phyloP scores from a whole-genome alignment of 1,140 invertebrate genomes.

The Drosophila gunungcola region DNA sequence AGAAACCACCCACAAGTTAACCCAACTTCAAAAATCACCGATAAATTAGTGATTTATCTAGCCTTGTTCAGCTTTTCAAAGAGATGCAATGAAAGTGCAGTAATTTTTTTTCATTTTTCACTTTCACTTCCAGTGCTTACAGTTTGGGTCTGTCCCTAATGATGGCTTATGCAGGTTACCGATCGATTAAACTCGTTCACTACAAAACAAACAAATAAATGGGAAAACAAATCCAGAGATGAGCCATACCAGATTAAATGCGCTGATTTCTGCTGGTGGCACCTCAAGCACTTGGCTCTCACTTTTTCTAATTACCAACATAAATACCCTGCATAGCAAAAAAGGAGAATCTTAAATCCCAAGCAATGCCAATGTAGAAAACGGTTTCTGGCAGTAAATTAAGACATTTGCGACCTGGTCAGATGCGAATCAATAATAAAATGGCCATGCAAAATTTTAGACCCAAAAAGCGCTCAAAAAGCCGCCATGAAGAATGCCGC shows the following conservation, averaged over 20 bases:
- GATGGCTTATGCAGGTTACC: slow-evolving; percentile 57
- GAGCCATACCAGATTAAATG: slow-evolving; percentile 31
- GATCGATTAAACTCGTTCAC: slow-evolving; percentile 69
- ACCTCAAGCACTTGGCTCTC: slow-evolving; percentile 43
- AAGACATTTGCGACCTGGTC: slow-evolving; percentile 65
- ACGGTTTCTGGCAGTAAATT: slow-evolving; percentile 52
- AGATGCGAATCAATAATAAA: slow-evolving; percentile 79
- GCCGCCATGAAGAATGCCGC: slow-evolving; percentile 59
- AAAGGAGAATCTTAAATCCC: neutral
- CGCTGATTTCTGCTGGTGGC: slow-evolving; percentile 24
- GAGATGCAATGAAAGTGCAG: slow-evolving; percentile 57
- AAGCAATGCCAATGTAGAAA: slow-evolving; percentile 12
- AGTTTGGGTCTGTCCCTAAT: slow-evolving; percentile 47
- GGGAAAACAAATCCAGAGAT: slow-evolving; percentile 24
- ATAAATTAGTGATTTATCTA: slow-evolving; percentile 33
- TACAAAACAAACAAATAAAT: slow-evolving; percentile 43
- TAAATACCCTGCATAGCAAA: slow-evolving; percentile 7
- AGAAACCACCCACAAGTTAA: slow-evolving; percentile 25
- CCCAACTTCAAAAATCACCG: slow-evolving; percentile 10
- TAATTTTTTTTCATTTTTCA: slow-evolving; percentile 46
- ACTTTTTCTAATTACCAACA: slow-evolving; percentile 45
- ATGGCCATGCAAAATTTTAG: slow-evolving; percentile 78
- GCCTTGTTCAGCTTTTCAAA: neutral
- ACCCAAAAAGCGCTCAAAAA: slow-evolving; percentile 64
- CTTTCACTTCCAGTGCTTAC: slow-evolving; percentile 54